A percentile compares a stretch with the other conserved stretches of the same genome.
phyloP scores from a whole-genome alignment of 2,113 vertebrate genomes.

The Colius striatus region DNA sequence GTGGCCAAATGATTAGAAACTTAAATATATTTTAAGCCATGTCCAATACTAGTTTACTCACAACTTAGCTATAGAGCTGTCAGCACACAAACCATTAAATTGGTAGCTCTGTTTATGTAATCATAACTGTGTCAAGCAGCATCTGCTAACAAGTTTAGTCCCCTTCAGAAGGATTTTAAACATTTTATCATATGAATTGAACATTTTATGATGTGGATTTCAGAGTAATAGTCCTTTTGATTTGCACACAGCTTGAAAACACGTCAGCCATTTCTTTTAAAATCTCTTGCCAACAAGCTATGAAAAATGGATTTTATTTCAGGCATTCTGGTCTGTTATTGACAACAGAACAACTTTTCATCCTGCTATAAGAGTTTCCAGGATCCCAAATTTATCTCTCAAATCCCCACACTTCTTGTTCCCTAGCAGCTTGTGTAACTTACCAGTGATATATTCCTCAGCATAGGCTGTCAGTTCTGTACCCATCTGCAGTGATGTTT shows the following conservation, averaged over 20 bases:
- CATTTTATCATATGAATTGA: constrained; percentile 8
- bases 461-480: constrained; percentile 44
- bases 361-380: constrained; percentile 1
- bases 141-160: constrained; percentile 22
- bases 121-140: constrained; percentile 4
- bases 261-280: constrained; percentile 11
- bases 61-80: neutral
- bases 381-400: constrained; percentile 29
- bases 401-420: constrained; percentile 11
- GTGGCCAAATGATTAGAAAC: constrained; percentile 27
- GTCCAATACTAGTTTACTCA: constrained; percentile 5
- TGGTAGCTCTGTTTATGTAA: neutral
- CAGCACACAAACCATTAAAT: constrained; percentile 4
- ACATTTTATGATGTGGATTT: neutral
- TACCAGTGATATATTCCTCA: constrained; percentile 4
- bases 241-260: constrained; percentile 32
- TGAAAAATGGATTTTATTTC: constrained; percentile 44
- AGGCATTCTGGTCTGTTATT: neutral
- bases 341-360: constrained; percentile 32
- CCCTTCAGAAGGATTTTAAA: constrained; percentile 5
- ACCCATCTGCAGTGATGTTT: constrained; percentile 28
- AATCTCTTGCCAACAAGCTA: neutral
- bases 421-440: constrained; percentile 50
- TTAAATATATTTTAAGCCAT: constrained; percentile 1
- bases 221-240: constrained; percentile 8